Percentiles rank a stretch among this genome's conserved stretches.
phyloP scores from a whole-genome alignment of 2,888 invertebrate species.

The Watsonalla cultraria region DNA sequence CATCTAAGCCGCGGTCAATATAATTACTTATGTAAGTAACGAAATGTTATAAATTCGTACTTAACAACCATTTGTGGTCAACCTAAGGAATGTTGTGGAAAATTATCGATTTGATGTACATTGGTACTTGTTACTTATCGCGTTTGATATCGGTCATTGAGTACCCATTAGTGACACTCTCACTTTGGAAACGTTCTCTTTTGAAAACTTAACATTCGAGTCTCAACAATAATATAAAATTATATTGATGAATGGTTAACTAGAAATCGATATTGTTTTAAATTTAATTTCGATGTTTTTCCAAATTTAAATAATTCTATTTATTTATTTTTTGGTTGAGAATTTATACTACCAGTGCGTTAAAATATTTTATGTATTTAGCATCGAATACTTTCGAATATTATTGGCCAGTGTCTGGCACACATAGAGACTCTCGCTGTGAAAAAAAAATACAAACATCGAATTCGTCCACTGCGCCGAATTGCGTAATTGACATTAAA shows the following conservation, averaged over 20 bases:
- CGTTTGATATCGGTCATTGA: too few relatives aligned
- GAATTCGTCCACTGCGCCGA: not conserved
- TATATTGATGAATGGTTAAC: too few relatives aligned
- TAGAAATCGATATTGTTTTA: too few relatives aligned
- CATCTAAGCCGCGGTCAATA: constrained; percentile 33
- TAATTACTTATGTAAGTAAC: constrained; percentile 47
- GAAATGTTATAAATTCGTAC: constrained; percentile 20
- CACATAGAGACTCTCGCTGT: too few relatives aligned
- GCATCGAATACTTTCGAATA: not conserved
- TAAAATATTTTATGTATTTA: too few relatives aligned
- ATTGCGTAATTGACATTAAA: not conserved
- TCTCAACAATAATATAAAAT: too few relatives aligned
- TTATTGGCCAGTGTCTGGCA: not conserved
- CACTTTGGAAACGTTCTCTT: not conserved
- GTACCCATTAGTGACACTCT: not conserved
- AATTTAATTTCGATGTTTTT: too few relatives aligned
- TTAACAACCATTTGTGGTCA: constrained; percentile 7
- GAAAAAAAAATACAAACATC: not conserved
- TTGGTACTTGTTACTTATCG: not conserved
- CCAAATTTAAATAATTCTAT: too few relatives aligned
- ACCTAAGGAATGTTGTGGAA: not conserved
- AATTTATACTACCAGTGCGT: too few relatives aligned
- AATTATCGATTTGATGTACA: not conserved
- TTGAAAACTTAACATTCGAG: too few relatives aligned
- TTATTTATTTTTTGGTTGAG: too few relatives aligned